These are phyloP conservation scores for Protonibea diacanthus DNA, from an alignment of 2,797 vertebrate genomes.

Conservation along the genomic window DNA sequence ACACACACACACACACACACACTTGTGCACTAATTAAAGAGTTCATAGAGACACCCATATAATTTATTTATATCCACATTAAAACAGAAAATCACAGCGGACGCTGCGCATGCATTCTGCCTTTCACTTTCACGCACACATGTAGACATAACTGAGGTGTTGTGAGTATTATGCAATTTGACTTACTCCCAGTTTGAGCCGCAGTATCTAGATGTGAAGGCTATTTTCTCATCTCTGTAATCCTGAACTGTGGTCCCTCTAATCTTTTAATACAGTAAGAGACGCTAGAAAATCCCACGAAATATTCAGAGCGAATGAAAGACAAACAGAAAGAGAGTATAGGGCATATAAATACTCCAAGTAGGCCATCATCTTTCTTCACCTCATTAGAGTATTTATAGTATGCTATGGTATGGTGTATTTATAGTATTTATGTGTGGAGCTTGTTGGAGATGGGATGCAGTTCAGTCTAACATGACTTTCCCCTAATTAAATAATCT, in stretches of 20 bases:
- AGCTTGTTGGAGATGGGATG: constrained; percentile 21
- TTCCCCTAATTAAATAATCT: constrained; percentile 27
- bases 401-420: constrained; percentile 20
- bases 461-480: not conserved
- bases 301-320: constrained; percentile 5
- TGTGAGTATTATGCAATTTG: constrained; percentile 25
- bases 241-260: constrained; percentile 48
- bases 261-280: constrained; percentile 51
- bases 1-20: not conserved
- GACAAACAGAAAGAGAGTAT: not conserved
- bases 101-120: not conserved
- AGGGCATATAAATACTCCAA: constrained; percentile 16
- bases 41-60: not conserved
- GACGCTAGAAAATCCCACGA: constrained; percentile 18
- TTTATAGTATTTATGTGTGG: constrained; percentile 17
- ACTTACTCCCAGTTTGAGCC: constrained; percentile 26
- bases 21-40: not conserved
- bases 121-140: constrained; percentile 22
- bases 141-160: constrained; percentile 17
- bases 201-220: constrained; percentile 35
- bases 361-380: constrained; percentile 21
- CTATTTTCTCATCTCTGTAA: constrained; percentile 52
- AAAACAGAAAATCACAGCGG: constrained; percentile 19
- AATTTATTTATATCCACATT: constrained; percentile 25
- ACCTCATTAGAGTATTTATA: constrained; percentile 41